Conservation (phyloP, 2,113 vertebrate species). For the Poicephalus meyeri region DNA sequence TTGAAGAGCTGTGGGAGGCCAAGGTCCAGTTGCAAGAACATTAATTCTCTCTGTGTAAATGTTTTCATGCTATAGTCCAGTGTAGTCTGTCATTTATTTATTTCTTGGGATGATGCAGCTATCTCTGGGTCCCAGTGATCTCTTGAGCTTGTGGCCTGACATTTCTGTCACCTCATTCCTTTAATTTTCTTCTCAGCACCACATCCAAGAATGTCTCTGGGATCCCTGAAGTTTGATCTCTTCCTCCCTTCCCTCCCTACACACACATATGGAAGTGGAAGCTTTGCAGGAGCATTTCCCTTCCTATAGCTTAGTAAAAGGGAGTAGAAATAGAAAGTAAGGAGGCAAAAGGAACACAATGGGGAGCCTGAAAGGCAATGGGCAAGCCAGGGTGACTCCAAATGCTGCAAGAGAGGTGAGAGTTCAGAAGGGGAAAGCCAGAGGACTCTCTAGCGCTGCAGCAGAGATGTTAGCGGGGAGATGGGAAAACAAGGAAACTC, state of each 20-base stretch:
- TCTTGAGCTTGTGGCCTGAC: conserved; percentile 5
- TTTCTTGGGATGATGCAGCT: conserved; percentile 23
- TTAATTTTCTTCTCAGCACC: neutral
- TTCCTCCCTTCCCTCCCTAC: neutral
- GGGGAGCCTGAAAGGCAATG: neutral
- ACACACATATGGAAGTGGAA: neutral
- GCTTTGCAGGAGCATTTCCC: neutral
- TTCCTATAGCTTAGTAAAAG: neutral
- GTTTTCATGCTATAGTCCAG: neutral
- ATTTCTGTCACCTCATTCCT: conserved; percentile 26
- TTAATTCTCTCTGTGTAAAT: conserved; percentile 40
- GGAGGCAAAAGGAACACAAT: neutral
- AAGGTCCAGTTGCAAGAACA: conserved; percentile 43
- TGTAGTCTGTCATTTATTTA: conserved; percentile 1
- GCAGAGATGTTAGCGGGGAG: neutral
- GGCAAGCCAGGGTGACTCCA: neutral
- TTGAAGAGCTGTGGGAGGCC: conserved; percentile 19
- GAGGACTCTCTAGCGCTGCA: neutral
- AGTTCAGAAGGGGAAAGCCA: neutral
- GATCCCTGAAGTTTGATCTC: neutral
- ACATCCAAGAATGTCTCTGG: neutral
- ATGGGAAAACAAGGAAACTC: neutral
- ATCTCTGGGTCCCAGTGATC: neutral
- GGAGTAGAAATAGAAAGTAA: neutral
- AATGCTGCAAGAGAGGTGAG: neutral